phyloP scores from a whole-genome alignment of 2,888 invertebrate species.

The Polietes domitor region DNA sequence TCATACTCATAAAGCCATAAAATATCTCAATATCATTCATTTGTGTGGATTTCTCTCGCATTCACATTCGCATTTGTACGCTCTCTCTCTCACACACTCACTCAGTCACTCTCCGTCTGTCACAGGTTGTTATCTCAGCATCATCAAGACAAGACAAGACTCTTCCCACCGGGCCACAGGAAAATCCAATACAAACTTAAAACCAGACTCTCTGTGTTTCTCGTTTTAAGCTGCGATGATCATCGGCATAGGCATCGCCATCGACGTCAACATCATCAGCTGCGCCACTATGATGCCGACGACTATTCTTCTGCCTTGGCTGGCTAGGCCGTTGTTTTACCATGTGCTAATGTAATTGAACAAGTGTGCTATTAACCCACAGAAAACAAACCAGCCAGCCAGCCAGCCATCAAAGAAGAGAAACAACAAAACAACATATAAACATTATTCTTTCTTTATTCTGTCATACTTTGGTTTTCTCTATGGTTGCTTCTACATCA shows the following conservation, averaged over 20 bases:
- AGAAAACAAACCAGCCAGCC: slow-evolving; percentile 73
- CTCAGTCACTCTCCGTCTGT: background rate
- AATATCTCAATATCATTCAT: slow-evolving; percentile 24
- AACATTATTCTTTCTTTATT: slow-evolving; percentile 14
- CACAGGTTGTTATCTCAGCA: background rate
- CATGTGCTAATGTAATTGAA: slow-evolving; percentile 70
- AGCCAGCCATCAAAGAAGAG: too few relatives aligned
- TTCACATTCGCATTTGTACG: background rate
- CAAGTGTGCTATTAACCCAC: slow-evolving; percentile 81
- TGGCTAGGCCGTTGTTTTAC: slow-evolving; percentile 20
- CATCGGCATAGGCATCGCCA: background rate
- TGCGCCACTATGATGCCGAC: background rate
- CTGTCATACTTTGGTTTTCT: slow-evolving; percentile 18
- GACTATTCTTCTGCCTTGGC: too few relatives aligned
- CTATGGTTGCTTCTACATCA: background rate
- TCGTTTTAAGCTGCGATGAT: background rate
- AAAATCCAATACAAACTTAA: background rate
- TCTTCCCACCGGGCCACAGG: background rate
- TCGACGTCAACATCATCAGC: background rate
- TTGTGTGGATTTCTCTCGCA: slow-evolving; percentile 28
- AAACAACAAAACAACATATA: background rate
- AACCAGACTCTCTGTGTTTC: slow-evolving; percentile 4
- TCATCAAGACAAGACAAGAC: background rate
- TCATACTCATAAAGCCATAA: slow-evolving; percentile 40
- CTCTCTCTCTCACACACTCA: background rate